These are phyloP conservation scores for Drosophila novamexicana DNA, from an alignment of 1,140 invertebrate genomes.

Conservation along the genomic window DNA sequence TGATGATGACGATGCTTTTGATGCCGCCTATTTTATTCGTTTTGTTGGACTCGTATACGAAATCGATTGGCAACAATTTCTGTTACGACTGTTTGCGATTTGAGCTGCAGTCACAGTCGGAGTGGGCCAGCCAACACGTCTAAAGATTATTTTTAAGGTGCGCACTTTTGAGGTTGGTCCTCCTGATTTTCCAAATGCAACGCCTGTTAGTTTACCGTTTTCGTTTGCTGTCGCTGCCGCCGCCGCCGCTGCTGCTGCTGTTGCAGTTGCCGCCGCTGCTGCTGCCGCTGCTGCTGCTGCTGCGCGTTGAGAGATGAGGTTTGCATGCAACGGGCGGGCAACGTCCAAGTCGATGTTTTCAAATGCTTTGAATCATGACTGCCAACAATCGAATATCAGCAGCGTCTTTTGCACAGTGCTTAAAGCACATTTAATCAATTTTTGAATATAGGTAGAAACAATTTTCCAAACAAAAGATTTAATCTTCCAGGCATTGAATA, in stretches of 20 bases:
- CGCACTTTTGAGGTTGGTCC: constrained; percentile 81
- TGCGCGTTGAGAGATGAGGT: constrained; percentile 71
- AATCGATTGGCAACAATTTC: constrained; percentile 80
- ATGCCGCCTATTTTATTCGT: constrained; percentile 58
- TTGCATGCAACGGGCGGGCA: constrained; percentile 74
- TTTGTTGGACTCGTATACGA: constrained; percentile 55
- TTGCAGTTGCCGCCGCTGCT: constrained; percentile 20
- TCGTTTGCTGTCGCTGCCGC: constrained; percentile 36
- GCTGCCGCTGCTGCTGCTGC: constrained; percentile 27
- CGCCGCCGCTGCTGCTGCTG: constrained; percentile 6
- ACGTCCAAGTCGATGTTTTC: constrained; percentile 60
- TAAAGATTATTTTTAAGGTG: constrained; percentile 82
- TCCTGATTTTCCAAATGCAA: constrained; percentile 81
- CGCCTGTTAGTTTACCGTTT: constrained; percentile 81
- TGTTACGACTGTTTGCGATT: constrained; percentile 64
- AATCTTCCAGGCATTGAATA: no score
- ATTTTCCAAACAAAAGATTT: neutral
- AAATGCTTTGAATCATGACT: constrained; percentile 80
- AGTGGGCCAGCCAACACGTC: constrained; percentile 68
- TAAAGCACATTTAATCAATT: neutral
- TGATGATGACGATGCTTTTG: constrained; percentile 64
- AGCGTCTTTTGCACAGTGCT: constrained; percentile 47
- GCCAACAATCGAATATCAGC: constrained; percentile 79
- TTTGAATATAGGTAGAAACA: neutral
- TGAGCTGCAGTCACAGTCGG: constrained; percentile 54